Conservation (phyloP, 2,113 vertebrate species). For the Poecilia latipinna region DNA sequence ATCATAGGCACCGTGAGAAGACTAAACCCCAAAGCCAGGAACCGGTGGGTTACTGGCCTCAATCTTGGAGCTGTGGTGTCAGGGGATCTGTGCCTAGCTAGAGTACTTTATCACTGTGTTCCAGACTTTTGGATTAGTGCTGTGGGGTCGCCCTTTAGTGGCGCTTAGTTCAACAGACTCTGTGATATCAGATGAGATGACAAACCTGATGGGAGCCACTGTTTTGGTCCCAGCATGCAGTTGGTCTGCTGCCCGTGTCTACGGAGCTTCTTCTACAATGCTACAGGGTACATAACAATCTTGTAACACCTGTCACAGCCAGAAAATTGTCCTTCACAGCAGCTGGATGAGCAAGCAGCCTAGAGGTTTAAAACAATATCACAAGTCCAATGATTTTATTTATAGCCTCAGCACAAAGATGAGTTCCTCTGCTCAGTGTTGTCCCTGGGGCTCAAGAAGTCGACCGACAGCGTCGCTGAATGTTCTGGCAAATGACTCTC, state of each 20-base stretch:
- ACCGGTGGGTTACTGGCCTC: constrained; percentile 12
- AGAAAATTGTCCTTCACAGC: constrained; percentile 58
- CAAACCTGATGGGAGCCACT: constrained; percentile 25
- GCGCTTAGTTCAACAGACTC: constrained; percentile 27
- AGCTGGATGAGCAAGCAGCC: constrained; percentile 61
- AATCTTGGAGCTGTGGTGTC: constrained; percentile 11
- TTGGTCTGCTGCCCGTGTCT: constrained; percentile 36
- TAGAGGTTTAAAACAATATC: constrained; percentile 65
- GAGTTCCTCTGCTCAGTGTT: constrained; percentile 47
- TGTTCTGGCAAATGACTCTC: constrained; percentile 61
- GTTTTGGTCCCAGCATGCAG: constrained; percentile 40
- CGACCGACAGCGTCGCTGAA: constrained; percentile 46
- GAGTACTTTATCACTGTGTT: constrained; percentile 30
- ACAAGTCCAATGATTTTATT: constrained; percentile 71
- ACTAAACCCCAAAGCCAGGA: constrained; percentile 3
- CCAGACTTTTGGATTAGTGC: constrained; percentile 12
- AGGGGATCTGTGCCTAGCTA: constrained; percentile 18
- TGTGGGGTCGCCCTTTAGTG: constrained; percentile 13
- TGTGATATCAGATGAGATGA: constrained; percentile 38
- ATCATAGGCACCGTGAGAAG: background rate
- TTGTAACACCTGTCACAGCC: constrained; percentile 64
- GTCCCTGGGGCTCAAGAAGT: constrained; percentile 48
- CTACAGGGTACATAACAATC: constrained; percentile 49
- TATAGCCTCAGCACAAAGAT: constrained; percentile 71
- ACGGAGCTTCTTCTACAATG: constrained; percentile 25